Evolutionary conservation across 2,888 invertebrate species (phyloP), one percentile per base, ranked within the genome.

Genomic region (Trypoxylon attenuatum): DNA sequence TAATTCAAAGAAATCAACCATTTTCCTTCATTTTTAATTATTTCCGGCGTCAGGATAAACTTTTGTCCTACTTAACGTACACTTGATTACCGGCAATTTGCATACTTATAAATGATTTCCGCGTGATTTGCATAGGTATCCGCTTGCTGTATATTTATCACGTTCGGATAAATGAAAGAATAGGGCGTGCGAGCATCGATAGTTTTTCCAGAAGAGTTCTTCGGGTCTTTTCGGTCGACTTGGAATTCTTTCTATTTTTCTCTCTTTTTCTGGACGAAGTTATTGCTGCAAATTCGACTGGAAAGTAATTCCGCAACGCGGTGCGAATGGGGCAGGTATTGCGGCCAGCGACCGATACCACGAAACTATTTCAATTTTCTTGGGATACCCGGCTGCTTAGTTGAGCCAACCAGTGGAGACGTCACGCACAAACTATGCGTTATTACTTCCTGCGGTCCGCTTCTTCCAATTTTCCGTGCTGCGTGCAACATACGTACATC

Each of bases 51-150:
- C 39, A 10, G 33, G 23, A 33, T 8, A 15, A 27, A 27, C 50
- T 38, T 55, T 50, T 39, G 56, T 56, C 55, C 43, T 45, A 39
- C 23, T 41, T 52, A 51, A 33, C 53, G 15, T 45, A n/a, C n/a
- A 25, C 21, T 41, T 29, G 52, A 57, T 66, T 50, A 21, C 41
- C 29, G 2, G 5, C 33, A 27, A 50, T 57, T 45, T 38, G 33
- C 50, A 42, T 46, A 53, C 39, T 43, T 21, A 43, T 15, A 19
- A 53, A 45, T 43, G 38, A 49, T 52, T 56, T 50, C 41, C 50
- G 29, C 27, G 23, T 29, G 50, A 62, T 66, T 66, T 54, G 41
- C 66, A 53, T 53, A 46, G 53, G 62, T 47, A 54, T 61, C 27
- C 27, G 52, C 51, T 43, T 8, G 49, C 16, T 27, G 45, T 23